These are phyloP conservation scores for Scaptomyza tumidula DNA, from an alignment of 2,888 invertebrate genomes.

Conservation along the genomic window DNA sequence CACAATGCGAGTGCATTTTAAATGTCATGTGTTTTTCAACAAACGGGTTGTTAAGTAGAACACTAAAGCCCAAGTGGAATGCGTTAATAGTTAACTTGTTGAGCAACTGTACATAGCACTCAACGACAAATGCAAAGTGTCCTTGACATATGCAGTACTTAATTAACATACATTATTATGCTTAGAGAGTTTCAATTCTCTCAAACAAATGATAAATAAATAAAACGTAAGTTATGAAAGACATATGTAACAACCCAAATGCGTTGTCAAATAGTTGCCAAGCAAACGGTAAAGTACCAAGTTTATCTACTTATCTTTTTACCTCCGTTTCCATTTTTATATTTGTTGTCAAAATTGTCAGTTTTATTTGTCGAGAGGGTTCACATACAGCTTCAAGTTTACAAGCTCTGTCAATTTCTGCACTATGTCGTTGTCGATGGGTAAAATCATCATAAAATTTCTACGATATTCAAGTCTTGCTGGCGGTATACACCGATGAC, in stretches of 20 bases:
- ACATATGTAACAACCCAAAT: neutral
- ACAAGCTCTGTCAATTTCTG: slow-evolving; percentile 4
- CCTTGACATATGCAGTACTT: neutral
- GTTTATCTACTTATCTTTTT: neutral
- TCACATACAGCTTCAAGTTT: neutral
- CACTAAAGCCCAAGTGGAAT: neutral
- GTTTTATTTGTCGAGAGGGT: neutral
- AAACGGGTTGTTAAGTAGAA: neutral
- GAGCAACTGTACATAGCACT: slow-evolving; percentile 1
- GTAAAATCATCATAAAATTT: neutral
- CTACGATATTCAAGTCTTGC: neutral
- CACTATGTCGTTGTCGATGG: neutral
- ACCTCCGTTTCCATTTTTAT: neutral
- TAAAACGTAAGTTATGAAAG: neutral
- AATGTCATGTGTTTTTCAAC: neutral
- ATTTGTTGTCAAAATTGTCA: neutral
- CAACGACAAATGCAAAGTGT: neutral
- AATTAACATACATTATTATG: neutral
- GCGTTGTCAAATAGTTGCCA: neutral
- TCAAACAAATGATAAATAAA: neutral
- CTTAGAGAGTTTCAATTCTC: neutral
- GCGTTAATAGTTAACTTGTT: slow-evolving; percentile 10
- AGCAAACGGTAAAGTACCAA: neutral
- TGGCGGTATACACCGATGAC: neutral
- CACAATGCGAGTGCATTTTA: slow-evolving; percentile 5